Evolutionary conservation across 2,113 vertebrate genomes (phyloP).

Genomic region (Neodontobutis hainanensis): DNA sequence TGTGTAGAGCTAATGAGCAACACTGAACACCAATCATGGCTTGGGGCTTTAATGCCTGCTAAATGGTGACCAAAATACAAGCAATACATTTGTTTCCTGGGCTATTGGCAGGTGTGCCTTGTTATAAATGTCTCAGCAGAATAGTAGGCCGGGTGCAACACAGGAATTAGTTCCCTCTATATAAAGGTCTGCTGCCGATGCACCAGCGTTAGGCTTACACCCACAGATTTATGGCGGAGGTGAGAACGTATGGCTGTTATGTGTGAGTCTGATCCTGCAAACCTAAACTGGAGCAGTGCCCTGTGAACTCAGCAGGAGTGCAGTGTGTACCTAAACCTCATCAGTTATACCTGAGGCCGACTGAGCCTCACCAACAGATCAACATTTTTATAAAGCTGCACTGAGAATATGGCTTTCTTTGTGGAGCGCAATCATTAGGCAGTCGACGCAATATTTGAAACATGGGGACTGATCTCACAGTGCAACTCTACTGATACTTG

Average conservation of each 20-base stretch:
- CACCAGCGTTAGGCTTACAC: slow-evolving; percentile 47
- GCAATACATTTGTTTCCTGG: slow-evolving; percentile 45
- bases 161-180: slow-evolving; percentile 65
- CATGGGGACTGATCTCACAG: slow-evolving; percentile 17
- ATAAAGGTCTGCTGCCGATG: slow-evolving; percentile 55
- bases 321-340: slow-evolving; percentile 49
- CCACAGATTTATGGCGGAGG: slow-evolving; percentile 59
- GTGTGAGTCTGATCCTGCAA: slow-evolving; percentile 26
- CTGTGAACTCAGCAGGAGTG: slow-evolving; percentile 59
- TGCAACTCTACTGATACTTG: slow-evolving; percentile 19
- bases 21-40: slow-evolving; percentile 28
- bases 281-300: slow-evolving; percentile 51
- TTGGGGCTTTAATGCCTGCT: slow-evolving; percentile 38
- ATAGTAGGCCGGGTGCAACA: slow-evolving; percentile 40
- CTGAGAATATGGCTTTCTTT: slow-evolving; percentile 32
- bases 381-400: not conserved
- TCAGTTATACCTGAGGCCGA: slow-evolving; percentile 60
- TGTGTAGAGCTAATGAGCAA: slow-evolving; percentile 22
- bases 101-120: slow-evolving; percentile 49
- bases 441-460: slow-evolving; percentile 13
- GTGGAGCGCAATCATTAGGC: slow-evolving; percentile 24
- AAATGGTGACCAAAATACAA: slow-evolving; percentile 47
- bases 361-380: slow-evolving; percentile 34
- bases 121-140: slow-evolving; percentile 58
- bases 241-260: slow-evolving; percentile 37